phyloP scores from a whole-genome alignment of 2,888 invertebrate genomes.

The Melanostoma mellinum region DNA sequence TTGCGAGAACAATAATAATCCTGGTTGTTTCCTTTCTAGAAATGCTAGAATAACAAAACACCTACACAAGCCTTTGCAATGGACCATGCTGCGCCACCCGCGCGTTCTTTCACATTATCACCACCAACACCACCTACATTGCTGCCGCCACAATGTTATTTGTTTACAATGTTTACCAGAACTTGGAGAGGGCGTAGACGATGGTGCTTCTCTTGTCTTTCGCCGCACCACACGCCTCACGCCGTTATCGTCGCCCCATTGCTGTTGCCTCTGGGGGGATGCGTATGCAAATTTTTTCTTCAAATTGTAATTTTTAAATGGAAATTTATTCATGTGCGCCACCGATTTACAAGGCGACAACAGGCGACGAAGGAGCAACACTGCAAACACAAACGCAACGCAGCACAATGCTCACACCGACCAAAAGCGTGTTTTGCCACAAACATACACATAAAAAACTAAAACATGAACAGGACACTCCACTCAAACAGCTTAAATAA shows the following conservation, averaged over 20 bases:
- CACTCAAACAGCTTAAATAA: no score
- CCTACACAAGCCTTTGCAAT: constrained; percentile 11
- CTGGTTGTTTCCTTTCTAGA: constrained; percentile 42
- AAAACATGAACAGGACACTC: no score
- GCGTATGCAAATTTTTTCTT: constrained; percentile 63
- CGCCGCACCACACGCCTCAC: background rate
- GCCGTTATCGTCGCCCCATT: no score
- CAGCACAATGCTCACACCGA: background rate
- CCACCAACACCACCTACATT: background rate
- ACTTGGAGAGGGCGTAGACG: background rate
- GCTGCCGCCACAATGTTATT: constrained; percentile 64
- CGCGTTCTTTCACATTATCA: background rate
- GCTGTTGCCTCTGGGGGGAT: background rate
- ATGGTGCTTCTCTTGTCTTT: constrained; percentile 9
- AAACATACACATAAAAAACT: background rate
- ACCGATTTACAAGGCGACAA: constrained; percentile 61
- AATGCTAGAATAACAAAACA: constrained; percentile 63
- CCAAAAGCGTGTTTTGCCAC: background rate
- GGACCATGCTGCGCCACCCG: background rate
- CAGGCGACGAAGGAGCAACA: constrained; percentile 10
- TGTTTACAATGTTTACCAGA: constrained; percentile 56
- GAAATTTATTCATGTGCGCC: constrained; percentile 70
- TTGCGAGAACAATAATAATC: constrained; percentile 54
- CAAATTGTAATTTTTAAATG: constrained; percentile 64
- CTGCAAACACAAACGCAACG: constrained; percentile 32